These are phyloP conservation scores for Platycnemis pennipes DNA, from an alignment of 2,888 invertebrate species.

Conservation along the genomic window DNA sequence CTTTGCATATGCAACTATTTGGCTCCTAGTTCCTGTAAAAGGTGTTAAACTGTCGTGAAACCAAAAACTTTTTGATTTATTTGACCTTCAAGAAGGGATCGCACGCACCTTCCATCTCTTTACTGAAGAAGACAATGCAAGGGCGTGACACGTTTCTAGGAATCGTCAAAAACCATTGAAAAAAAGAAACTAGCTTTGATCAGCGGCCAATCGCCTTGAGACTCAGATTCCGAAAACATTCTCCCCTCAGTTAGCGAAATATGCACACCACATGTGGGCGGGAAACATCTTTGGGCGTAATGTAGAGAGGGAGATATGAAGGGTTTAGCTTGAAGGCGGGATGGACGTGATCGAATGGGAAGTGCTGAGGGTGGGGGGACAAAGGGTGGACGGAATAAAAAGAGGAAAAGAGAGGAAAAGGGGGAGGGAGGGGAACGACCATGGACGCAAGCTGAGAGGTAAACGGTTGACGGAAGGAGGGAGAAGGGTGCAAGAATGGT, in stretches of 20 bases:
- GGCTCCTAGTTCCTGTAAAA: no score
- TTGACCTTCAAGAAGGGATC: background rate
- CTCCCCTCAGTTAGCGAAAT: background rate
- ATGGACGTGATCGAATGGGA: background rate
- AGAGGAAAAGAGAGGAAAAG: background rate
- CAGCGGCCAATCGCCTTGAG: background rate
- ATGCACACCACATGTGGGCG: background rate
- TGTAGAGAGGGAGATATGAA: background rate
- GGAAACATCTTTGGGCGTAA: background rate
- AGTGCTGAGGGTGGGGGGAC: background rate
- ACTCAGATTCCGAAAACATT: background rate
- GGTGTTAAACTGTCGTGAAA: no score
- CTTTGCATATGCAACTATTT: no score
- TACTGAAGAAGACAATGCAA: background rate
- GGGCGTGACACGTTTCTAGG: background rate
- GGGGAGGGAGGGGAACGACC: background rate
- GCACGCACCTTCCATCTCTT: background rate
- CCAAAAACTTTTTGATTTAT: background rate
- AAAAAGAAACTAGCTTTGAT: background rate
- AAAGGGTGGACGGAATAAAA: background rate
- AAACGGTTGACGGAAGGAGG: no score
- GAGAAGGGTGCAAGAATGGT: background rate
- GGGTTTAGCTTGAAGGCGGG: background rate
- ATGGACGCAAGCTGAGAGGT: no score
- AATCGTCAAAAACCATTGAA: background rate